Conservation (phyloP, 1,140 invertebrate species). For the Hylaeus volcanicus region DNA sequence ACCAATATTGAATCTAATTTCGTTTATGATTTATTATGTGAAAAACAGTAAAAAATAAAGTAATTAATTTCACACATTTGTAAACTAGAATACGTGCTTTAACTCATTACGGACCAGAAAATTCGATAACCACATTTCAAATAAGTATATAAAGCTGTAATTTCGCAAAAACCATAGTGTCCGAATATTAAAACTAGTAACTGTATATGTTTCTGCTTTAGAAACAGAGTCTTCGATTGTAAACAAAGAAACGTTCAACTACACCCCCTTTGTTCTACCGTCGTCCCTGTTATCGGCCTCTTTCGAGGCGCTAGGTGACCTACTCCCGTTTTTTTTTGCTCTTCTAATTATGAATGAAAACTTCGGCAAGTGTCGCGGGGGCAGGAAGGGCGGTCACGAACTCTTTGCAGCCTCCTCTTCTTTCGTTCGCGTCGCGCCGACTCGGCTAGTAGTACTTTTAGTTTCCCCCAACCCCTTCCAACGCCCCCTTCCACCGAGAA, state of each 20-base stretch:
- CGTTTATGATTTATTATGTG: too few relatives aligned
- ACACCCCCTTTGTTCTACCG: background rate
- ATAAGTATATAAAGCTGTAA: too few relatives aligned
- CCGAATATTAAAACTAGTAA: too few relatives aligned
- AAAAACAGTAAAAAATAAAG: too few relatives aligned
- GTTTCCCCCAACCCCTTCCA: conserved; percentile 52
- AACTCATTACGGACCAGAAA: too few relatives aligned
- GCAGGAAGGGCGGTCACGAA: conserved; percentile 11
- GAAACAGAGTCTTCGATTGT: too few relatives aligned
- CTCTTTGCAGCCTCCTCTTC: conserved; percentile 30
- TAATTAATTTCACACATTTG: too few relatives aligned
- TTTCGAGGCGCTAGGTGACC: conserved; percentile 12
- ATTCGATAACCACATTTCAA: too few relatives aligned
- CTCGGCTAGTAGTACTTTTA: conserved; percentile 67
- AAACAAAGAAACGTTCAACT: background rate
- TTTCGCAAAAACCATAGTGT: too few relatives aligned
- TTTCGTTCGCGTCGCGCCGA: conserved; percentile 46
- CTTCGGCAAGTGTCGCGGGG: conserved; percentile 58
- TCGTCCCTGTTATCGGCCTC: conserved; percentile 1
- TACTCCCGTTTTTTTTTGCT: conserved; percentile 55
- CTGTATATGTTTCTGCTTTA: too few relatives aligned
- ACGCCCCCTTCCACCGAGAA: conserved; percentile 40
- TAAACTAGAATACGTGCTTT: too few relatives aligned
- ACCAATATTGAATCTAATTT: too few relatives aligned
- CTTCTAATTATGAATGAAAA: conserved; percentile 80